phyloP scores from a whole-genome alignment of 30 jellyfish, hydroid and myxozoan species.

The Chironex yamaguchii region DNA sequence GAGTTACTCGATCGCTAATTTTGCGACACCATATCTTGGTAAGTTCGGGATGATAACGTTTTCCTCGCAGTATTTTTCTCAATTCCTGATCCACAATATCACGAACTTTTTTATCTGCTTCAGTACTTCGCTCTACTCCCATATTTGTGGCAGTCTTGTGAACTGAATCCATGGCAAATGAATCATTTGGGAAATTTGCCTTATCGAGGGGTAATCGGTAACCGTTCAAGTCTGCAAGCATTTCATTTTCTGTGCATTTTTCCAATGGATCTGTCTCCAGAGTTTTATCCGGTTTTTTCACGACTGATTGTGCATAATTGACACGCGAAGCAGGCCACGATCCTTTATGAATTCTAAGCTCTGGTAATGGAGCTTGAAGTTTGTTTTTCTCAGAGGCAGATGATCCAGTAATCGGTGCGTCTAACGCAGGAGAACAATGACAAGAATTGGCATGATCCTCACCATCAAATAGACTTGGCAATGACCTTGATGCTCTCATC shows the following conservation, averaged over 20 bases:
- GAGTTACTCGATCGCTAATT: slow-evolving; percentile 56
- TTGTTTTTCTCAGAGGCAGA: neutral
- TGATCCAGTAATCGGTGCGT: neutral
- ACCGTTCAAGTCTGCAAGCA: too few relatives aligned
- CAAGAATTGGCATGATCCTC: neutral
- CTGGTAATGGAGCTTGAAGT: neutral
- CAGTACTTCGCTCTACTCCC: neutral
- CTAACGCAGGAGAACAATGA: neutral
- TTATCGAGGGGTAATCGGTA: neutral
- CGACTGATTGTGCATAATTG: neutral
- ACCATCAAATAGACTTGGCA: neutral
- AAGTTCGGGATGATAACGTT: slow-evolving; percentile 46
- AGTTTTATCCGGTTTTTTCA: neutral
- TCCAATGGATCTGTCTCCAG: neutral
- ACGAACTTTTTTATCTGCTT: slow-evolving; percentile 46
- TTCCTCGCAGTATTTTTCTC: slow-evolving; percentile 54
- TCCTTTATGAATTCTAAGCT: neutral
- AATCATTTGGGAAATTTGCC: neutral
- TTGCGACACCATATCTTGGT: slow-evolving; percentile 60
- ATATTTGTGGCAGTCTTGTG: neutral
- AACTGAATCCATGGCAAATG: neutral
- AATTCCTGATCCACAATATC: slow-evolving; percentile 45
- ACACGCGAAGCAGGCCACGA: neutral
- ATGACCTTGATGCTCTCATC: neutral
- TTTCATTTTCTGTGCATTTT: neutral